These are phyloP conservation scores for Sphenodon punctatus DNA, from an alignment of 2,797 vertebrate genomes.

Conservation along the genomic window DNA sequence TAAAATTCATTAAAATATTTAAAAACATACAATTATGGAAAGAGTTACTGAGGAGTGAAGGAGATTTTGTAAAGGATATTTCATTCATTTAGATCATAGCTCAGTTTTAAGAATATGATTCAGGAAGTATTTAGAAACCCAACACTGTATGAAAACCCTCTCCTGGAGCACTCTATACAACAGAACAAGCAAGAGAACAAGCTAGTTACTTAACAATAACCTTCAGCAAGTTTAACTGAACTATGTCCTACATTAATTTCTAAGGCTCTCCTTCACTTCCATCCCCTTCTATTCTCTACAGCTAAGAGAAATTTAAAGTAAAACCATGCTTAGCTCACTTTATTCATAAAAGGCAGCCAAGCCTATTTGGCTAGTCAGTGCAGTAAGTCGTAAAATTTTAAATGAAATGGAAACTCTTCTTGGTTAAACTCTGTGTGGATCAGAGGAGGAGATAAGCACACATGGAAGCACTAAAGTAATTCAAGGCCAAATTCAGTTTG, in stretches of 20 bases:
- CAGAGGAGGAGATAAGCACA: not conserved
- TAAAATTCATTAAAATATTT: not conserved
- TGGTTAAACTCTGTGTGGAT: not conserved
- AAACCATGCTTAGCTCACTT: not conserved
- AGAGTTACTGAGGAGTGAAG: too few species aligned
- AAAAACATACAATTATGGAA: too few species aligned
- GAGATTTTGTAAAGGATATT: too few species aligned
- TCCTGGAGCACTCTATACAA: too few species aligned
- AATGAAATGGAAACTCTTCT: not conserved
- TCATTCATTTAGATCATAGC: too few species aligned
- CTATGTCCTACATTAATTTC: not conserved
- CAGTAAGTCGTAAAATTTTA: not conserved
- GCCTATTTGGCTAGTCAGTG: slow-evolving; percentile 34
- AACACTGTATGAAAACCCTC: too few species aligned
- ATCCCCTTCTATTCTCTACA: not conserved
- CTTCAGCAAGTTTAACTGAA: not conserved
- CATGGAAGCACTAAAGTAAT: not conserved
- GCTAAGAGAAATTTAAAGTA: not conserved
- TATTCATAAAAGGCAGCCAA: not conserved
- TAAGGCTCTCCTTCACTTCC: not conserved
- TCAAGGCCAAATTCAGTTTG: not conserved
- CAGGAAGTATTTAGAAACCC: too few species aligned
- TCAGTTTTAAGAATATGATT: too few species aligned
- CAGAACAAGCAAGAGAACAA: not conserved
- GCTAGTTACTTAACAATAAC: not conserved